phyloP scores from a whole-genome alignment of 2,888 invertebrate species.

The Papilio gigon region DNA sequence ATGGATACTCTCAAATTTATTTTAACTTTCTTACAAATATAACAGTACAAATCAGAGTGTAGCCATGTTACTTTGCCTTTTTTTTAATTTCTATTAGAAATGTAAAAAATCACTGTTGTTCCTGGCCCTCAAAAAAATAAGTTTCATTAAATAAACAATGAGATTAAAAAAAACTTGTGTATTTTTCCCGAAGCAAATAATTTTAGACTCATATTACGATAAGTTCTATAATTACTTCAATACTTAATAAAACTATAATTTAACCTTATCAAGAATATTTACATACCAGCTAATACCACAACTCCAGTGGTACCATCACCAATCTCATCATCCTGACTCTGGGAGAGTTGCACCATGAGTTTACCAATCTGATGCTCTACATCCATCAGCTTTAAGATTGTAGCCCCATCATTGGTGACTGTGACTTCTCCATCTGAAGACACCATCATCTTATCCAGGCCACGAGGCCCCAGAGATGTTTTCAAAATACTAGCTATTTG shows the following conservation, averaged over 20 bases:
- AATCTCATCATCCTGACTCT: conserved; percentile 99
- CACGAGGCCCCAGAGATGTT: conserved; percentile 98
- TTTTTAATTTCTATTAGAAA: too few relatives aligned
- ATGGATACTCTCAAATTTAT: too few relatives aligned
- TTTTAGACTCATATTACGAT: background rate
- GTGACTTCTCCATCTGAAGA: conserved; percentile 98
- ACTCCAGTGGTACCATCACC: conserved; percentile 99
- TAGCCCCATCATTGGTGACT: conserved; percentile 99
- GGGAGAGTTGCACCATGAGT: conserved; percentile 97
- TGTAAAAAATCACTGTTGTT: too few relatives aligned
- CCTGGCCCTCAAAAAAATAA: too few relatives aligned
- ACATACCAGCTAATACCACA: conserved; percentile 87
- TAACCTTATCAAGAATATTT: background rate
- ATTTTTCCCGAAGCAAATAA: too few relatives aligned
- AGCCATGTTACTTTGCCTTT: too few relatives aligned
- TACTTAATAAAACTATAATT: background rate
- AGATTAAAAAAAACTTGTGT: too few relatives aligned
- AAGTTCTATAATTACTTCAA: too few relatives aligned
- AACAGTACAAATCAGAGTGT: too few relatives aligned
- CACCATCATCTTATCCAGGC: conserved; percentile 99
- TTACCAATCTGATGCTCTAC: conserved; percentile 99
- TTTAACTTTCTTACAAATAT: too few relatives aligned
- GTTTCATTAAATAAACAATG: too few relatives aligned
- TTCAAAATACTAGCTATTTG: conserved; percentile 94
- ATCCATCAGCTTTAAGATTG: conserved; percentile 99